Evolutionary conservation across 2,888 invertebrate genomes (phyloP), one percentile per base, ranked within the genome.

Genomic region (Drosophila vallismaia): DNA sequence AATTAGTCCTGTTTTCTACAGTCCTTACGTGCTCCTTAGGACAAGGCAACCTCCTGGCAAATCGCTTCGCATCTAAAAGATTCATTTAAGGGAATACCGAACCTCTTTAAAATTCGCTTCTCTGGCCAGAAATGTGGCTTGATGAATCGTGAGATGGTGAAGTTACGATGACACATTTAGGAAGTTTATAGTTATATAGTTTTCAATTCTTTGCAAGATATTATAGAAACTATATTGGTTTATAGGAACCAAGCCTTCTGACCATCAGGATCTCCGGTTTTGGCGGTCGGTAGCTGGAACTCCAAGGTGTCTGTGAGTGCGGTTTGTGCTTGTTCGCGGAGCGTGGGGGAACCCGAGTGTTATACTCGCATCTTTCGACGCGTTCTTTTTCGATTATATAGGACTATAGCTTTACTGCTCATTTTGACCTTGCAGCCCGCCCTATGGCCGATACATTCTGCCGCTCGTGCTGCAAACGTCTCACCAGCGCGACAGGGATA

Each of bases 401-500:
- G 14, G 1, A 4, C 3, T 63, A 44, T 19, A 10, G 45, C 40
- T 14, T 71, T 14, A 70, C 26, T 40, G 53, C 71, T 54, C 63
- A 31, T 19, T 52, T 24, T 24, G 33, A 57, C 67, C 66, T 40
- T 55, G 51, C 67, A n/a, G 26, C 56, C 74, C 71, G 71, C 66
- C 67, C 5, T 67, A 50, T 55, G 48, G 42, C 29, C 71, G 45
- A 54, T 44, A 48, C 40, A 9, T 14, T 78, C 48, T n/a, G 4
- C 46, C 74, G 62, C 64, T 79, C 51, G 31, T 45, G 60, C 53
- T 38, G 75, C 66, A 69, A 66, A 54, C 66, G 19, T 52, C 71
- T 55, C 72, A 36, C 58, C 70, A 46, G 50, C 73, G 71, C 81
- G 70, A 56, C 64, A 73, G 50, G 56, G 54, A 50, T 49, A 38